These are phyloP conservation scores for Thalpophila matura DNA, from an alignment of 2,888 invertebrate genomes.

Conservation along the genomic window DNA sequence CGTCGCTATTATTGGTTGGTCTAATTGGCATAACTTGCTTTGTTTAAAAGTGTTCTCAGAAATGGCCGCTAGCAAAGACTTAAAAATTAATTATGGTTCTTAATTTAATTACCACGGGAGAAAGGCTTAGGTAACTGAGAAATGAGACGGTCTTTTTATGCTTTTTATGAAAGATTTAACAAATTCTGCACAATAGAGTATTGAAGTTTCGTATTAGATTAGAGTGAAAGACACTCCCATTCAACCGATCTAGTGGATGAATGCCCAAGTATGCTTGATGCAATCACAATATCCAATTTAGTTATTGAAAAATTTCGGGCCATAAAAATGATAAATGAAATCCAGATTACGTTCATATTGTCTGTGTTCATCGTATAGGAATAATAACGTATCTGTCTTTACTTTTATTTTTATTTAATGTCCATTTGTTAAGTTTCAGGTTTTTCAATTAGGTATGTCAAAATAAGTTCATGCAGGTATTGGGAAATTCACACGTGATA, in stretches of 20 bases:
- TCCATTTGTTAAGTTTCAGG: conserved; percentile 12
- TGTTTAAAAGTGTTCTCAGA: too few species aligned
- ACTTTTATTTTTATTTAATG: conserved; percentile 35
- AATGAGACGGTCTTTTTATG: too few species aligned
- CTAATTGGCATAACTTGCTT: too few species aligned
- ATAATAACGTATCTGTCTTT: conserved; percentile 17
- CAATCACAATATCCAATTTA: conserved; percentile 39
- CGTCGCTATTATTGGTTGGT: too few species aligned
- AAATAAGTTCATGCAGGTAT: not conserved
- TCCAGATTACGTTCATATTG: not conserved
- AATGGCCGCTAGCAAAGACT: too few species aligned
- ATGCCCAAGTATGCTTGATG: conserved; percentile 9
- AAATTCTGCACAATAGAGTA: not conserved
- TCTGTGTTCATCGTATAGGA: conserved; percentile 33
- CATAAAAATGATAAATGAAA: conserved; percentile 23
- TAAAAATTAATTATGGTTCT: too few species aligned
- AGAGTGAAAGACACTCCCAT: not conserved
- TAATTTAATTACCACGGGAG: too few species aligned
- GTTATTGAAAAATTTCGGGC: conserved; percentile 25
- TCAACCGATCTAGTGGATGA: conserved; percentile 19
- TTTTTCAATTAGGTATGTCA: not conserved
- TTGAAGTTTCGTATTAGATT: conserved; percentile 14
- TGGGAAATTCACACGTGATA: too few species aligned
- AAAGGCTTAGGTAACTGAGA: too few species aligned
- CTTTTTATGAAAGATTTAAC: not conserved